Evolutionary conservation across 2,113 vertebrate species (phyloP), one percentile per base, ranked within the genome.

Genomic region (Neomonachus schauinslandi): DNA sequence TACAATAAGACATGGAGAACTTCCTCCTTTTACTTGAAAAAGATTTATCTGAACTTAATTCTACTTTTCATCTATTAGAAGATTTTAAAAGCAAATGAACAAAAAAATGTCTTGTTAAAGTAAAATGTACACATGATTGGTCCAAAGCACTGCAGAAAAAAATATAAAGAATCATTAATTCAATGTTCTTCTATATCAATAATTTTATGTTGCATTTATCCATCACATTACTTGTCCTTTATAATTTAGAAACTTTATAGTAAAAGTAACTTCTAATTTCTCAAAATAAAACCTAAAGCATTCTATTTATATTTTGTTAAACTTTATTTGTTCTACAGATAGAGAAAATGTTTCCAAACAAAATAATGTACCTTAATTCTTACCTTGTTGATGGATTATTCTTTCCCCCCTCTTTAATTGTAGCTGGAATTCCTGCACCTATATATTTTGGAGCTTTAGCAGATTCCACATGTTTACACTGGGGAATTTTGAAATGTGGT

Each of bases 361-460:
- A 84, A 90, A 74, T 9, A 90, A 82, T 55, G 0, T 76, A 7
- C 87, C 26, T 46, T 36, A 69, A 79, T 86, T 83, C 8, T 92
- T 24, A 91, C 33, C 14, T 86, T 94, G 22, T 49, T 90, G 46
- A 94, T 26, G 11, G 28, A 53, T 12, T 88, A 36, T 95, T 94
- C 15, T 72, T 28, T 85, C 42, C 91, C 3, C 95, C 95, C 97
- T 53, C 26, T 84, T 95, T 65, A 55, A 87, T 67, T 96, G 6
- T 93, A 99, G 99, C 99, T 98, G 99, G 99, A 86, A 99, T 99
- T 91, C 99, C 99, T 65, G 99, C 99, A 90, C 99, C 99, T 2
- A 99, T 99, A 96, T 99, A 99, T 98, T 99, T 99, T 59, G 99
- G 99, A 89, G 99, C 99, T 33, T 98, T 99, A 97, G 99, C 99